Base-by-base conservation (phyloP, 2,888 invertebrate genomes). In the Chymomyza procnemis region DNA sequence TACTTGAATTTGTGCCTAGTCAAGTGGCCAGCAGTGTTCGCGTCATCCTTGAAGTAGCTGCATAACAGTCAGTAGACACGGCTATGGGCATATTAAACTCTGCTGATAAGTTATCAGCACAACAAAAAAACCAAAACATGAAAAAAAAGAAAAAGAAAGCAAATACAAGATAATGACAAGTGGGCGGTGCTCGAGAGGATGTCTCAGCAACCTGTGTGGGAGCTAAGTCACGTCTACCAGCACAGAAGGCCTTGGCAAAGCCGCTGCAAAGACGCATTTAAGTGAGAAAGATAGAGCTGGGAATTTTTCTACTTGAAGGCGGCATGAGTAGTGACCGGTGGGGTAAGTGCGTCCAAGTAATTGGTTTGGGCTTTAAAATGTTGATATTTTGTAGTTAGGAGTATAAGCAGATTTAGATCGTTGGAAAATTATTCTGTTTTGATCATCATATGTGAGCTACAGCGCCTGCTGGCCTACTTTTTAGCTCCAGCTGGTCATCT, bases 1-100 rank as follows among this genome's bases (percentile, higher is more conserved):
- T 84, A 81, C 86, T 86, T 69, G 85, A 81, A 84, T 80, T 76
- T 21, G n/a, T 48, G 55, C 47, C 59, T 54, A 22, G 9, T 41
- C 34, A 41, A 41, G 48, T 50, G 48, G 48, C 48, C 48, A 18
- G 48, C 34, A 41, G 3, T 41, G 34, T 41, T 26, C 8, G 6
- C 1, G 26, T 26, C 26, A 26, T 26, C 26, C 26, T 26, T 26
- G 26, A 26, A 41, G 12, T 12, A 3, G 9, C 34, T 9, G 3
- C 12, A 12, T 41, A 12, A 41, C 9, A 12, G 34, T 12, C 34
- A 4, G 6, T 41, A 41, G 12, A 41, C 34, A 41, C 9, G 9
- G 34, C 12, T 34, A 34, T 34, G 8, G 34, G 34, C 12, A 12
- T 6, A 30, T 12, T 12, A 41, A 41, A 41, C 34, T 41, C 9